Percentiles rank a stretch among this genome's conserved stretches.
Evolutionary conservation across 2,113 vertebrate genomes (phyloP).

Genomic region (Galbula dea): DNA sequence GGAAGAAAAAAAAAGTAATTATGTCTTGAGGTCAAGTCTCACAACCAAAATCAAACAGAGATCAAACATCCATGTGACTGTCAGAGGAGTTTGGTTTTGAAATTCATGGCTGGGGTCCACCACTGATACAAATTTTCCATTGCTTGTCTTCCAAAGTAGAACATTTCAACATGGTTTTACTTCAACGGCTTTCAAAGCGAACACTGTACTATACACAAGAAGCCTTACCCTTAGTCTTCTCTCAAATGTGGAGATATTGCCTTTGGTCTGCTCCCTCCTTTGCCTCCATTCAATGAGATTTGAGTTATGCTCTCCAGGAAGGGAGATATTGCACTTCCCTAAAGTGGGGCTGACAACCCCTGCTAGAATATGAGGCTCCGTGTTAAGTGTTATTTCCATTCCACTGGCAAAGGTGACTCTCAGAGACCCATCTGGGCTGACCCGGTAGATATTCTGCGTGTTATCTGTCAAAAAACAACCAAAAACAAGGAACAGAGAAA

Average conservation of each 20-base stretch:
- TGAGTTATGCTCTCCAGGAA: conserved; percentile 92
- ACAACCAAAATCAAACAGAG: conserved; percentile 36
- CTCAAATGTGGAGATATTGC: conserved; percentile 92
- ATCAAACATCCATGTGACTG: conserved; percentile 3
- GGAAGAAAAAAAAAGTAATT: conserved; percentile 37
- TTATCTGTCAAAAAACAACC: conserved; percentile 79
- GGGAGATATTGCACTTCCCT: conserved; percentile 94
- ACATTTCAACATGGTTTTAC: conserved; percentile 21
- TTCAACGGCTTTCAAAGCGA: conserved; percentile 36
- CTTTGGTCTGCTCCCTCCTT: conserved; percentile 93
- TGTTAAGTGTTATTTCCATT: conserved; percentile 93
- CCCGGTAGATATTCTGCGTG: conserved; percentile 89
- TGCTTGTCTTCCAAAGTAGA: not conserved
- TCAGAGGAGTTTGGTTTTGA: not conserved
- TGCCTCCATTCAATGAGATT: conserved; percentile 98
- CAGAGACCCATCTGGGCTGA: conserved; percentile 92
- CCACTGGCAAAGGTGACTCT: conserved; percentile 91
- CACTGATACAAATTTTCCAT: conserved; percentile 15
- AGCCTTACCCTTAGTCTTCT: conserved; percentile 91
- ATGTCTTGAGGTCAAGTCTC: conserved; percentile 35
- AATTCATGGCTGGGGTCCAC: conserved; percentile 28
- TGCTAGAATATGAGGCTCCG: conserved; percentile 89
- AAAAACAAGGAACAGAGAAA: not conserved
- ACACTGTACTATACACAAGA: conserved; percentile 2
- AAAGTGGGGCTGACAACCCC: conserved; percentile 91